Conservation (phyloP, 2,888 invertebrate genomes). For the Microplitis deprimator region DNA sequence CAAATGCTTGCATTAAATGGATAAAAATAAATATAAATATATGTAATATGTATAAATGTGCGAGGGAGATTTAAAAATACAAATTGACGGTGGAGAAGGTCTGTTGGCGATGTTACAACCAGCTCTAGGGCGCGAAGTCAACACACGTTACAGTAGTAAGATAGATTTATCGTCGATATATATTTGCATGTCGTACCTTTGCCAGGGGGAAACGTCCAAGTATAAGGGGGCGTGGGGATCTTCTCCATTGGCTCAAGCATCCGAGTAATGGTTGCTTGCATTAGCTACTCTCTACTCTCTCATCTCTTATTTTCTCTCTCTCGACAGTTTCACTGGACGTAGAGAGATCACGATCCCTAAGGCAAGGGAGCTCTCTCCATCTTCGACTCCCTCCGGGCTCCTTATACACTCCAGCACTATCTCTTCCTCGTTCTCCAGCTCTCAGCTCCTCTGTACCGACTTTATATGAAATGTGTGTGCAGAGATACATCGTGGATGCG, state of each 20-base stretch:
- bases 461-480: background rate
- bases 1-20: conserved; percentile 5
- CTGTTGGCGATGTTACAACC: conserved; percentile 6
- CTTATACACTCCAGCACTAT: background rate
- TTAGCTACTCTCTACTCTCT: conserved; percentile 62
- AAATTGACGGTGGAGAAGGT: conserved; percentile 21
- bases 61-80: background rate
- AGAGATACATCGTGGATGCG: conserved; percentile 9
- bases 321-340: conserved; percentile 33
- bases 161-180: conserved; percentile 55
- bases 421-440: conserved; percentile 17
- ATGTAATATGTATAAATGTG: background rate
- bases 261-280: conserved; percentile 70
- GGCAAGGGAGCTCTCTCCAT: conserved; percentile 10
- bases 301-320: conserved; percentile 26
- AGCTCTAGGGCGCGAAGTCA: background rate
- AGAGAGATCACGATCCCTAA: background rate
- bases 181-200: conserved; percentile 67
- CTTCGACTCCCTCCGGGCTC: conserved; percentile 39
- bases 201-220: conserved; percentile 46
- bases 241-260: conserved; percentile 70
- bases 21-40: background rate
- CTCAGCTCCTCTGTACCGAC: background rate
- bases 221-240: conserved; percentile 71
- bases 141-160: background rate